Evolutionary conservation across 2,888 invertebrate species (phyloP).

Genomic region (Chymomyza amoena): DNA sequence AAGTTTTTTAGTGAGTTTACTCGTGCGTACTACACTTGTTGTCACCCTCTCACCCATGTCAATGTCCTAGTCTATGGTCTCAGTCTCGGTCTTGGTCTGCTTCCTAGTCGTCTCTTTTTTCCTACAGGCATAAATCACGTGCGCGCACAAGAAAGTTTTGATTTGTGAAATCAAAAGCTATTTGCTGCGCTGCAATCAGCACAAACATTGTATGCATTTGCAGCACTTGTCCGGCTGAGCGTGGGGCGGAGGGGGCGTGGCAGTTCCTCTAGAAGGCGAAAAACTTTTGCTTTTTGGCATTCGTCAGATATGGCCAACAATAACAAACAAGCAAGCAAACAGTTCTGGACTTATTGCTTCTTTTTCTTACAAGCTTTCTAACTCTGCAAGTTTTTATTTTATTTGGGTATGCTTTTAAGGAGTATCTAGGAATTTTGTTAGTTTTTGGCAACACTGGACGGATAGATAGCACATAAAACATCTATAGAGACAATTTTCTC

Average conservation of each 20-base stretch:
- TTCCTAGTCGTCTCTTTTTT: conserved; percentile 8
- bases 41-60: conserved; percentile 26
- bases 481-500: too few relatives aligned
- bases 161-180: conserved; percentile 76
- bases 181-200: conserved; percentile 72
- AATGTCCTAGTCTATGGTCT: background rate
- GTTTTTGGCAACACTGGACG: too few relatives aligned
- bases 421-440: background rate
- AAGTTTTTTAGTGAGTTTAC: conserved; percentile 36
- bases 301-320: conserved; percentile 67
- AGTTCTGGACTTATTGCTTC: background rate
- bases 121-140: conserved; percentile 76
- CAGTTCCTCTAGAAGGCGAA: conserved; percentile 2
- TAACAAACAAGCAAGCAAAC: conserved; percentile 26
- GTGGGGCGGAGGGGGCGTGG: background rate
- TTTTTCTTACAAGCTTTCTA: background rate
- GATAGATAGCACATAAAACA: too few relatives aligned
- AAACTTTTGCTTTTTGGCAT: conserved; percentile 72
- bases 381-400: background rate
- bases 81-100: background rate
- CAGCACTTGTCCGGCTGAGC: conserved; percentile 1
- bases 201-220: conserved; percentile 69
- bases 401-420: background rate
- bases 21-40: conserved; percentile 51
- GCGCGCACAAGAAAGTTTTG: conserved; percentile 76